These are phyloP conservation scores for Hydrolagus affinis DNA, from an alignment of 2,113 vertebrate genomes.

Conservation along the genomic window DNA sequence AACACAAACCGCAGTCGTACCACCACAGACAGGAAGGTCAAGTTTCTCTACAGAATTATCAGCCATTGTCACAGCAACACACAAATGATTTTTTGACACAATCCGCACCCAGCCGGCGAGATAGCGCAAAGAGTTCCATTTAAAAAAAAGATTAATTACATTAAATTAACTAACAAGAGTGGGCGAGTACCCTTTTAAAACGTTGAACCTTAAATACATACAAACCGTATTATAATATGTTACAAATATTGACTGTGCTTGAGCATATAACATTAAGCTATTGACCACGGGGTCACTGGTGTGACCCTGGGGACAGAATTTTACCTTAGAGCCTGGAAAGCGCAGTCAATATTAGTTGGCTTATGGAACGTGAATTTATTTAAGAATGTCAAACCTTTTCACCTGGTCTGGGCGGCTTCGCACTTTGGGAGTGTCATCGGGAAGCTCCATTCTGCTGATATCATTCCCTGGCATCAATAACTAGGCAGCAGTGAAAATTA, in stretches of 20 bases:
- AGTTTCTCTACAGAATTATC: neutral
- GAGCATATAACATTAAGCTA: neutral
- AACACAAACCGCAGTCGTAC: neutral
- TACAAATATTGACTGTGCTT: slow-evolving; percentile 8
- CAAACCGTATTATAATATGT: neutral
- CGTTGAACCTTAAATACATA: neutral
- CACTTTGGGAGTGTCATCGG: neutral
- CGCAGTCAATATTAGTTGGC: slow-evolving; percentile 6
- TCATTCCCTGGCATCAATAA: slow-evolving; percentile 7
- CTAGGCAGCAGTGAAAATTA: neutral
- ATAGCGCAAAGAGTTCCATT: no score
- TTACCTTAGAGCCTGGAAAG: neutral
- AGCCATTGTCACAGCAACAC: neutral
- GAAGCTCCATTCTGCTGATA: neutral
- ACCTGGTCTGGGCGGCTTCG: neutral
- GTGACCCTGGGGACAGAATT: neutral
- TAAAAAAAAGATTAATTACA: neutral
- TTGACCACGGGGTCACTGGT: neutral
- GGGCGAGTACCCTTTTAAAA: neutral
- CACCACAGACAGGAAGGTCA: neutral
- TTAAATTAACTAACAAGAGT: neutral
- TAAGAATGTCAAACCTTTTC: neutral
- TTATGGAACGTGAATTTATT: slow-evolving; percentile 19
- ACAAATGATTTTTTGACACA: neutral
- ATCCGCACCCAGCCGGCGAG: no score